Evolutionary conservation across 1,140 invertebrate species (phyloP), one percentile per base, ranked within the genome.

Genomic region (Heliconius hermathena): DNA sequence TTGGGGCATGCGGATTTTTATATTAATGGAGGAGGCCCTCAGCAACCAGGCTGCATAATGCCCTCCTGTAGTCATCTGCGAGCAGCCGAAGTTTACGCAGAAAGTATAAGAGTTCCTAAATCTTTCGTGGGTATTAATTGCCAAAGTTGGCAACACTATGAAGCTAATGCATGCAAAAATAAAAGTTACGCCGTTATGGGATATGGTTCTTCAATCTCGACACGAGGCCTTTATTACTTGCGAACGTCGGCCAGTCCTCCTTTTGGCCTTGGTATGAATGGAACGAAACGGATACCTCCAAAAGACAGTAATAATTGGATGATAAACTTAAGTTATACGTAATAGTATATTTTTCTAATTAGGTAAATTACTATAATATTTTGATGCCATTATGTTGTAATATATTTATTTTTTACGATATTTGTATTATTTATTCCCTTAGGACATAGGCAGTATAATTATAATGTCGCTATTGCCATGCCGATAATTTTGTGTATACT

Each of bases 1-100:
- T 87, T 97, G 13, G 96, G 96, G 4, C 95, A 96, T 83, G 95
- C 95, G 9, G 97, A 97, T 87, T 97, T 96, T 84, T 96, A 95
- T 81, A 95, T 96, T 5, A 97, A 97, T 77, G 97, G 97, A 0
- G 97, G 97, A 0, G 96, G 96, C 8, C 85, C 87, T 2, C 80
- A 88, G 13, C 97, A 97, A 87, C 96, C 96, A 1, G 96, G 96
- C 9, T 97, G 97, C 78, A 87, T 95, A 78, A 82, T 91, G 95
- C 85, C 96, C 60, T 95, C 95, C 3, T 96, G 96, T 81, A 96
- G 96, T 83, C 96, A 96, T 82, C 94, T 95, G 71, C 90, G 96
- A 78, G 95, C 96, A 1, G 95, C 95, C 20, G 82, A 95, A 73
- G 95, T 96, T 29, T 96, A 95, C 78, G 95, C 91, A 3, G 95